These are phyloP conservation scores for Caenorhabditis briggsae DNA, from an alignment of 1,140 invertebrate species.

Conservation along the genomic window DNA sequence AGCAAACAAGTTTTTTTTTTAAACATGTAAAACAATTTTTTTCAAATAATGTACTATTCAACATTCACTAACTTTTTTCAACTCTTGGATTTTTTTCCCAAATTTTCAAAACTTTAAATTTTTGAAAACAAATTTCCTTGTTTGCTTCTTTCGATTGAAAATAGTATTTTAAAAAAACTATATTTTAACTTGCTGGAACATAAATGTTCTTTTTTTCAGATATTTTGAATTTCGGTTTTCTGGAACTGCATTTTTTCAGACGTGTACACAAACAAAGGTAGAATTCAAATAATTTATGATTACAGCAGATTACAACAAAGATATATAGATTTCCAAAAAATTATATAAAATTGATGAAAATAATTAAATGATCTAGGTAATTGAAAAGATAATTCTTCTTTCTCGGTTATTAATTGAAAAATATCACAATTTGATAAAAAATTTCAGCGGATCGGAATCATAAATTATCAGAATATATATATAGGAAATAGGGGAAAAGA, in stretches of 20 bases:
- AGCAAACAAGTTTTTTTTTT: too few relatives aligned
- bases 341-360: too few relatives aligned
- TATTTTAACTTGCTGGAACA: not conserved
- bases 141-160: too few relatives aligned
- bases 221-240: not conserved
- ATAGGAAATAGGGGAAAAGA: not conserved
- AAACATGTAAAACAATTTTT: too few relatives aligned
- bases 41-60: too few relatives aligned
- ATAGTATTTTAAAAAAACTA: too few relatives aligned
- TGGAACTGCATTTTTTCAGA: not conserved
- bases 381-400: too few relatives aligned
- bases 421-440: constrained; percentile 32
- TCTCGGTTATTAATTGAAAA: not conserved
- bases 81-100: too few relatives aligned
- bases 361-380: too few relatives aligned
- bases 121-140: too few relatives aligned
- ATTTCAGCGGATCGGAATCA: not conserved
- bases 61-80: too few relatives aligned
- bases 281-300: constrained; percentile 54
- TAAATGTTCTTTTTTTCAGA: not conserved
- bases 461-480: constrained; percentile 22
- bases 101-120: too few relatives aligned
- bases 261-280: constrained; percentile 53
- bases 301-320: not conserved
- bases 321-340: not conserved